Evolutionary conservation across 37 sponge, comb jelly and placozoan species (phyloP).

Genomic region (Axinella damicornis): DNA sequence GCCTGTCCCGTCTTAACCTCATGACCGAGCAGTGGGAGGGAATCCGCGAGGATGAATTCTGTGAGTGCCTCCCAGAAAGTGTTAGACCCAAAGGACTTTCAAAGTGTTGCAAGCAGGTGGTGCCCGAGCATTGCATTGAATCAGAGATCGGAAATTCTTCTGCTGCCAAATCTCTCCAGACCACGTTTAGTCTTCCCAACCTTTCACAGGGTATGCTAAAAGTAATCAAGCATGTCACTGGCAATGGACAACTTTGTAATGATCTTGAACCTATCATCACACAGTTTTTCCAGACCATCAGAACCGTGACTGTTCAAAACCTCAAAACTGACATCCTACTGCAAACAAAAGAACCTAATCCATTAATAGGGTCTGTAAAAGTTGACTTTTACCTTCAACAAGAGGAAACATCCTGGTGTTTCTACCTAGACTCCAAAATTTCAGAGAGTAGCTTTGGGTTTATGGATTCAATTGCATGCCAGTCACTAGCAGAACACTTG

Average conservation of each 20-base stretch:
- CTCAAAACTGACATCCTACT: conserved; percentile 2
- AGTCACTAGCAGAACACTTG: neutral
- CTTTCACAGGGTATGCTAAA: too few species aligned
- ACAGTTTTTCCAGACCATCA: neutral
- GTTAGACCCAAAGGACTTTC: conserved; percentile 5
- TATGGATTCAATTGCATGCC: neutral
- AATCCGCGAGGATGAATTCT: neutral
- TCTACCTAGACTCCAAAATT: neutral
- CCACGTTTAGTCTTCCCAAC: too few species aligned
- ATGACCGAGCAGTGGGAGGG: too few species aligned
- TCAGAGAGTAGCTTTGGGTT: neutral
- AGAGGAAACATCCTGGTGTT: neutral
- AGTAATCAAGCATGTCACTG: neutral
- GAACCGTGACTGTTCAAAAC: conserved; percentile 12
- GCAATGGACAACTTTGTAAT: neutral
- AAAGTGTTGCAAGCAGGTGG: neutral
- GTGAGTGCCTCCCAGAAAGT: neutral
- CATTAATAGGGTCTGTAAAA: neutral
- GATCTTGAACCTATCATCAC: neutral
- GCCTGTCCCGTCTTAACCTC: neutral
- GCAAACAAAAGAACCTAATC: neutral
- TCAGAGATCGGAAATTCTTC: too few species aligned
- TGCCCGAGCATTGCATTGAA: neutral
- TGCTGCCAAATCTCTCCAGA: too few species aligned
- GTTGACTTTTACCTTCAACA: neutral